These are phyloP conservation scores for Monopterus albus DNA, from an alignment of 2,113 vertebrate genomes.

Conservation along the genomic window DNA sequence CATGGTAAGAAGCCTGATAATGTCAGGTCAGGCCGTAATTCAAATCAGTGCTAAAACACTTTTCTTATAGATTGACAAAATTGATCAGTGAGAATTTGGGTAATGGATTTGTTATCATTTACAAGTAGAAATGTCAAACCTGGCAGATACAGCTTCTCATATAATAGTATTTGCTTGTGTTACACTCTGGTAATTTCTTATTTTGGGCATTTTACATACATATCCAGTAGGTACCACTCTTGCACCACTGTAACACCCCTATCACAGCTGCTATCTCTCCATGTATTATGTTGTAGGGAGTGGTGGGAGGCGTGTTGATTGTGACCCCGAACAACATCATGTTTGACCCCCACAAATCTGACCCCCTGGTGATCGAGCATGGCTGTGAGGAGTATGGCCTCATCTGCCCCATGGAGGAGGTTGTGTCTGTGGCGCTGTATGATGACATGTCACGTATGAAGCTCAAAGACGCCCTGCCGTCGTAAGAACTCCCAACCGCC, in stretches of 20 bases:
- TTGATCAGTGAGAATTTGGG: too few relatives aligned
- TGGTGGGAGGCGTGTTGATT: slow-evolving; percentile 97
- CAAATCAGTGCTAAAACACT: background rate
- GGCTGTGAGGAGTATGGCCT: slow-evolving; percentile 98
- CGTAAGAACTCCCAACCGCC: slow-evolving; percentile 84
- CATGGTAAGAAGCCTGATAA: slow-evolving; percentile 83
- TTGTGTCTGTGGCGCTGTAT: slow-evolving; percentile 95
- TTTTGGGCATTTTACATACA: too few relatives aligned
- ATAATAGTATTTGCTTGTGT: too few relatives aligned
- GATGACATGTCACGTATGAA: slow-evolving; percentile 98
- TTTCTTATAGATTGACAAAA: too few relatives aligned
- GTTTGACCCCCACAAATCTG: slow-evolving; percentile 99
- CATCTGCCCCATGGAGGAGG: slow-evolving; percentile 97
- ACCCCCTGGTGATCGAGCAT: slow-evolving; percentile 97
- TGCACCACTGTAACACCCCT: too few relatives aligned
- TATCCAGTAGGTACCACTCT: too few relatives aligned
- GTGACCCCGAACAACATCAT: slow-evolving; percentile 99
- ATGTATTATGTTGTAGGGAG: slow-evolving; percentile 83
- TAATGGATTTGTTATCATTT: too few relatives aligned
- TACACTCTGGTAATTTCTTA: too few relatives aligned
- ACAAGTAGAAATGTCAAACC: too few relatives aligned
- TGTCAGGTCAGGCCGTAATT: too few relatives aligned
- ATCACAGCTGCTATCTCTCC: background rate
- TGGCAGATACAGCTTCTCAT: too few relatives aligned
- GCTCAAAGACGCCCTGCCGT: slow-evolving; percentile 95